Evolutionary conservation across 2,888 invertebrate genomes (phyloP).

Genomic region (Callyntrura guangdongensis): DNA sequence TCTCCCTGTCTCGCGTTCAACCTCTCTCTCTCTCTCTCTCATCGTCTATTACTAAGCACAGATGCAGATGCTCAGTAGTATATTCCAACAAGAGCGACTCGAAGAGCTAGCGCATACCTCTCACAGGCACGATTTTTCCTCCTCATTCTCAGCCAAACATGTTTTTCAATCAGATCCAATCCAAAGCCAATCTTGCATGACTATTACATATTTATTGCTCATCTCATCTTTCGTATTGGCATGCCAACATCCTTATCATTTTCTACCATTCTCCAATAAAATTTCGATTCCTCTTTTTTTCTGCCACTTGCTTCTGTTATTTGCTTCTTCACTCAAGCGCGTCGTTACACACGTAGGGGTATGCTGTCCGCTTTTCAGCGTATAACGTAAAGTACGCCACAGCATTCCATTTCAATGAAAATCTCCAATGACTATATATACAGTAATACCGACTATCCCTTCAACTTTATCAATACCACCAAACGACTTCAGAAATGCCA

Average conservation of each 20-base stretch:
- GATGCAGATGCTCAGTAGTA: too few species aligned
- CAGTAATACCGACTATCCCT: too few species aligned
- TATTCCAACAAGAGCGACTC: too few species aligned
- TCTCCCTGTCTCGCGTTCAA: neutral
- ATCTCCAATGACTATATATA: neutral
- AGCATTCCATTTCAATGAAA: slow-evolving; percentile 4
- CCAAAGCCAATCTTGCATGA: slow-evolving; percentile 43
- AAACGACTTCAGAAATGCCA: slow-evolving; percentile 21
- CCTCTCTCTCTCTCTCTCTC: slow-evolving; percentile 4
- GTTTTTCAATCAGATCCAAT: slow-evolving; percentile 53
- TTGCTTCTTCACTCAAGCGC: neutral
- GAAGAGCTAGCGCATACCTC: too few species aligned
- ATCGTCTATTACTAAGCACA: neutral
- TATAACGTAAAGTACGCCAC: neutral
- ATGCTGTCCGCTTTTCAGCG: neutral
- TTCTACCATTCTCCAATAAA: slow-evolving; percentile 47
- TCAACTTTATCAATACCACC: neutral
- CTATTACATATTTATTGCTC: slow-evolving; percentile 29
- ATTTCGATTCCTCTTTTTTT: neutral
- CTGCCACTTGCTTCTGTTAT: neutral
- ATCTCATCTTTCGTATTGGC: slow-evolving; percentile 25
- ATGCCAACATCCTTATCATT: slow-evolving; percentile 2
- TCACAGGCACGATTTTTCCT: neutral
- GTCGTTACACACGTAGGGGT: neutral
- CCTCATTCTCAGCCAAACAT: neutral